Evolutionary conservation across 2,888 invertebrate genomes (phyloP).

Genomic region (Lasioglossum villosulum): DNA sequence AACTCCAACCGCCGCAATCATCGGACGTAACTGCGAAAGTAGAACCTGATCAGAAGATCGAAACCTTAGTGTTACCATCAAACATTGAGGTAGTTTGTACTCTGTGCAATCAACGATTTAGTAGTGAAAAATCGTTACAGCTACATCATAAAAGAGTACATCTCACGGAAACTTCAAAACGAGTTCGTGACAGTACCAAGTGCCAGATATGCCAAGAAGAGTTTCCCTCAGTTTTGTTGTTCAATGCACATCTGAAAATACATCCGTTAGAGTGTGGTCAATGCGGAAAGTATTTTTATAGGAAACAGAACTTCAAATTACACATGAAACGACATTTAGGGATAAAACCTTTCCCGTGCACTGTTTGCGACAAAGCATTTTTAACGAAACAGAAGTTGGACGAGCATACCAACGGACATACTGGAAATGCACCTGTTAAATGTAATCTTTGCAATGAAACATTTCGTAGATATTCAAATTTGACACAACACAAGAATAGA

Average conservation of each 20-base stretch:
- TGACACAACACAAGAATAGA: constrained; percentile 93
- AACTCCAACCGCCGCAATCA: constrained; percentile 80
- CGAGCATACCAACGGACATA: constrained; percentile 94
- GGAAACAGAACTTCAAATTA: constrained; percentile 90
- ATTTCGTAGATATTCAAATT: constrained; percentile 93
- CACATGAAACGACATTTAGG: constrained; percentile 93
- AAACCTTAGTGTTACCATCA: constrained; percentile 74
- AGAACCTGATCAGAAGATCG: constrained; percentile 77
- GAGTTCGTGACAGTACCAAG: constrained; percentile 83
- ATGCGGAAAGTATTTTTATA: constrained; percentile 92
- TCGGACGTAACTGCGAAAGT: constrained; percentile 72
- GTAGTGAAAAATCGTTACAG: constrained; percentile 80
- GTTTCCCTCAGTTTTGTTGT: constrained; percentile 89
- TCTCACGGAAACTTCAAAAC: constrained; percentile 78
- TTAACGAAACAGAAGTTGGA: constrained; percentile 92
- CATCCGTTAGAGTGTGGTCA: constrained; percentile 94
- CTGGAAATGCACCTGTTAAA: constrained; percentile 92
- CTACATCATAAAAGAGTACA: constrained; percentile 82
- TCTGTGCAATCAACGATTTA: constrained; percentile 81
- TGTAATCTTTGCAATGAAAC: constrained; percentile 92
- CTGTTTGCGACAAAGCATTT: constrained; percentile 93
- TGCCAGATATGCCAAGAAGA: constrained; percentile 89
- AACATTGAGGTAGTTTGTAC: constrained; percentile 78
- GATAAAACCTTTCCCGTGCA: constrained; percentile 91
- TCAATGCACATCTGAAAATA: constrained; percentile 90